Conservation (phyloP, 1,140 invertebrate genomes). For the Drosophila athabasca region DNA sequence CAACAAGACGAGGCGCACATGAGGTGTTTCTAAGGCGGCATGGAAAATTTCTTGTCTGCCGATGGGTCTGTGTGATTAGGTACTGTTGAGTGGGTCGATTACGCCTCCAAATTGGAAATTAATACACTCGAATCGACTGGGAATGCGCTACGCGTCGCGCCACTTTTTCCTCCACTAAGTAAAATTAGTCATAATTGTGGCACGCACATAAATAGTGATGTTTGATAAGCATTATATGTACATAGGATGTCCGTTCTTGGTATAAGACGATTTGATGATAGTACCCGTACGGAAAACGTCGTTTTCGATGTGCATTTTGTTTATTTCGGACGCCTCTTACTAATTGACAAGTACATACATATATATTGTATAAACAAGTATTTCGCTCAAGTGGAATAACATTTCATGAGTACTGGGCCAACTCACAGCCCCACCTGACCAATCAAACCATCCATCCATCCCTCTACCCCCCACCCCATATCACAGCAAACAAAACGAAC, state of each 20-base stretch:
- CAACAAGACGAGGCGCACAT: conserved; percentile 28
- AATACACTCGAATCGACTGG: conserved; percentile 40
- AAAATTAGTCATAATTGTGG: conserved; percentile 51
- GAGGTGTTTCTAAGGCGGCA: conserved; percentile 59
- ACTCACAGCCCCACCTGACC: conserved; percentile 20
- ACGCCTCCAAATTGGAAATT: conserved; percentile 50
- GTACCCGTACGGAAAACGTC: background rate
- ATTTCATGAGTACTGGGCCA: conserved; percentile 40
- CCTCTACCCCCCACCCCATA: background rate
- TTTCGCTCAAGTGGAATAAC: conserved; percentile 44
- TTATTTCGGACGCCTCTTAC: conserved; percentile 65
- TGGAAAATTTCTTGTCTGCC: conserved; percentile 63
- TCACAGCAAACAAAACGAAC: conserved; percentile 25
- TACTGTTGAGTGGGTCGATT: conserved; percentile 35
- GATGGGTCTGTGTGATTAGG: conserved; percentile 49
- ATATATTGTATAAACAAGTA: conserved; percentile 26
- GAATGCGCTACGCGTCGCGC: conserved; percentile 39
- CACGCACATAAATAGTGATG: background rate
- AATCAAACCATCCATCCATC: conserved; percentile 7
- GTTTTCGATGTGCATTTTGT: conserved; percentile 28
- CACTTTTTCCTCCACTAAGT: conserved; percentile 41
- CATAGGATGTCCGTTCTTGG: too few relatives aligned
- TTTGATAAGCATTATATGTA: too few relatives aligned
- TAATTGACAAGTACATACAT: conserved; percentile 43
- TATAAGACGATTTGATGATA: too few relatives aligned